Base-by-base conservation (phyloP, 1,140 invertebrate genomes). In the Artemia franciscana region DNA sequence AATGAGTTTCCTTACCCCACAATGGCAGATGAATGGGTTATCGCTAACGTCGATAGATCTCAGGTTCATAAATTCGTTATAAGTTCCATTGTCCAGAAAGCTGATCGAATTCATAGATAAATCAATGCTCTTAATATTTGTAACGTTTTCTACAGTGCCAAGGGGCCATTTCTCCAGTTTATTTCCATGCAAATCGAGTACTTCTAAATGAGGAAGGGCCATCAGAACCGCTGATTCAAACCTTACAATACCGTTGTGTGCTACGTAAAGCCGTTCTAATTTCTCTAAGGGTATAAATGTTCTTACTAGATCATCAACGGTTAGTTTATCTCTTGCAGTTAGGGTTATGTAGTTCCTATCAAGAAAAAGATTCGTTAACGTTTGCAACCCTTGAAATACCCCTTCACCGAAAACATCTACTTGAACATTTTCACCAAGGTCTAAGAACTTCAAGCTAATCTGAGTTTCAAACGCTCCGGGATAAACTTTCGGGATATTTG, bases 1-100 rank as follows among this genome's bases (percentile, higher is more conserved):
- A n/a, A n/a, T n/a, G n/a, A n/a, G n/a, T 60, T 4, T 56, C 12
- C 30, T 63, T 63, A 60, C 62, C 62, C 61, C 30, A 59, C 63
- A 64, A 24, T 64, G 23, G 26, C 60, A 61, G 28, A 62, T 58
- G 57, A 64, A 61, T 18, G 51, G 24, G 26, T 64, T 64, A 21
- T 64, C 63, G 56, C 51, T 62, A 18, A 64, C 9, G 24, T 64
- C 60, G 9, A 64, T 57, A 4, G 60, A 59, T 7, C 60, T 60
- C 24, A 64, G 21, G 9, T 26, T 24, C 2, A 60, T 59, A 25
- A 64, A 62, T 18, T 62, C 51, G 5, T 61, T 60, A 57, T 21
- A 64, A 24, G 63, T 64, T 21, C 30, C 23, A n/a, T 61, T 61
- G 5, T 26, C 59, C 21, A 64, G 51, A 24, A 61, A 64, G 9